Base-by-base conservation (phyloP, 2,113 vertebrate genomes). In the Varanus komodoensis region DNA sequence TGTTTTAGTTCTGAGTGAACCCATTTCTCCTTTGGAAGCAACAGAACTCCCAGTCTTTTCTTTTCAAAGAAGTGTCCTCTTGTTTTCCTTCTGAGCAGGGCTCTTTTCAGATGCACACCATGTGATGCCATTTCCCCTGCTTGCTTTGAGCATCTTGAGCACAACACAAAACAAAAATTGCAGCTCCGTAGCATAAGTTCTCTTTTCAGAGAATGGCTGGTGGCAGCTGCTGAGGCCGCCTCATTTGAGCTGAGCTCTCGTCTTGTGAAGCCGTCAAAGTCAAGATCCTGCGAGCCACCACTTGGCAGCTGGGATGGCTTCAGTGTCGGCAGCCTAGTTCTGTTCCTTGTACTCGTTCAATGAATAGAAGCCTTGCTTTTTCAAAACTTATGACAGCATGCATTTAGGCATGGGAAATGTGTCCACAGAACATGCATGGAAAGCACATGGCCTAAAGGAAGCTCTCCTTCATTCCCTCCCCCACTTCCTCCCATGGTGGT, bases 401-500 rank as follows among this genome's bases (percentile, higher is more conserved):
- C 93, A 1, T 84, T 95, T 93, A 88, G 91, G 87, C 27, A 74
- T 95, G 48, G 91, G 90, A 87, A 90, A 67, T 75, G 52, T 21
- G 4, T 34, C 64, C 64, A 15, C 44, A 67, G 77, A 23, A 1
- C n/a, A 85, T 81, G 19, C 48, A 88, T 91, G 87, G 91, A 86
- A 73, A 91, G 92, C 85, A 11, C 90, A 69, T 94, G 91, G 92
- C 92, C 88, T 87, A 91, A 48, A 48, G 79, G 89, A 92, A 92
- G 88, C 64, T 87, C 75, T 19, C 15, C 61, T 21, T 61, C 54
- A 7, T 57, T 61, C 57, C 61, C 83, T 92, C 84, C 89, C 50
- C 68, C 14, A 6, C 92, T 29, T 84, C 78, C 32, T 61, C 38
- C 48, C 50, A 48, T 71, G n/a, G n/a, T 93, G 82, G 90, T 67